phyloP scores from a whole-genome alignment of 2,113 vertebrate genomes.

The Chionomys nivalis region DNA sequence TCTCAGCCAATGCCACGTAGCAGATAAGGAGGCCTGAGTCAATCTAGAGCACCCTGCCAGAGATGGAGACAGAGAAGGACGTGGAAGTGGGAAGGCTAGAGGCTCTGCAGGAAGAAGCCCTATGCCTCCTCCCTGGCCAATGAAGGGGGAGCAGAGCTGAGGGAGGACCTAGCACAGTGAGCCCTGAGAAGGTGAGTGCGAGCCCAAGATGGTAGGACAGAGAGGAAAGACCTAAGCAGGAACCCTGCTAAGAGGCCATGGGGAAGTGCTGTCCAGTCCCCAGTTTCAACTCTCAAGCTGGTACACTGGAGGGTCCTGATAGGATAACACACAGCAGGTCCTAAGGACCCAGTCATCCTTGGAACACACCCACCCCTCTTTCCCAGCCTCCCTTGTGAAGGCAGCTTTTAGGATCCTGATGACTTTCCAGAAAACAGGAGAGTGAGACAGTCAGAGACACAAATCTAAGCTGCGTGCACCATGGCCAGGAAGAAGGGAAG shows the following conservation, averaged over 20 bases:
- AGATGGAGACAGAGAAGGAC: background rate
- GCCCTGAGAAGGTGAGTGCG: background rate
- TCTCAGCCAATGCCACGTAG: background rate
- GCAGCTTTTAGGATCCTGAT: background rate
- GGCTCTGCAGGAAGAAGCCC: background rate
- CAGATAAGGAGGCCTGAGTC: background rate
- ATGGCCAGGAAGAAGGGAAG: conserved; percentile 4
- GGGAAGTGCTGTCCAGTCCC: background rate
- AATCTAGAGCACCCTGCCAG: background rate
- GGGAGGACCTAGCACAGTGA: accelerated
- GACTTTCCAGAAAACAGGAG: conserved; percentile 72
- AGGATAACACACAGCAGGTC: background rate
- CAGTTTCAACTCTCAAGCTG: background rate
- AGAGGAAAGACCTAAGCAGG: background rate
- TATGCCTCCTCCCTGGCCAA: background rate
- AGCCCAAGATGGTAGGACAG: background rate
- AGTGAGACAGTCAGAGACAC: conserved; percentile 38
- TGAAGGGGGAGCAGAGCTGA: background rate
- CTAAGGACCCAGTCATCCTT: background rate
- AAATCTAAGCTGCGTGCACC: conserved; percentile 35
- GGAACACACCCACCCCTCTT: background rate
- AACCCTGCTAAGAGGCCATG: accelerated
- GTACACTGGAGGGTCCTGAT: background rate
- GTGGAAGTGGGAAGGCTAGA: background rate
- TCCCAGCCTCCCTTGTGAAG: background rate